A percentile compares a stretch with the other conserved stretches of the same genome.
phyloP scores from a whole-genome alignment of 2,888 invertebrate genomes.

The Amblyteles armatorius region DNA sequence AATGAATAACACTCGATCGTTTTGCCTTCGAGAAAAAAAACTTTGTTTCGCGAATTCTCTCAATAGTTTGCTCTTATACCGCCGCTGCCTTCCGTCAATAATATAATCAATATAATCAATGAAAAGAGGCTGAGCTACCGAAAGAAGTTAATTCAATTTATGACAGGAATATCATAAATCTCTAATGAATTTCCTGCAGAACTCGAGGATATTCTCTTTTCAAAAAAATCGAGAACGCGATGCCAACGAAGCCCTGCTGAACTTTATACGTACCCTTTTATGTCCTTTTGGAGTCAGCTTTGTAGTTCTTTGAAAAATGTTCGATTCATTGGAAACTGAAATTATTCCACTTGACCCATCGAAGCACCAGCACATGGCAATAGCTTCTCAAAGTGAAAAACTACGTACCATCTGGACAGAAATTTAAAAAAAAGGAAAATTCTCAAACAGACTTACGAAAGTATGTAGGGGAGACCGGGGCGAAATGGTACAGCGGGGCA shows the following conservation, averaged over 20 bases:
- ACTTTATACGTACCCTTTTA: background rate
- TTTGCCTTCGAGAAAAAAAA: slow-evolving; percentile 22
- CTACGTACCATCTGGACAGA: no score
- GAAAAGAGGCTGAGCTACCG: slow-evolving; percentile 8
- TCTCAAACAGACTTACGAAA: no score
- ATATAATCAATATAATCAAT: slow-evolving; percentile 44
- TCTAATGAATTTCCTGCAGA: slow-evolving; percentile 23
- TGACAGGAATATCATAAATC: slow-evolving; percentile 46
- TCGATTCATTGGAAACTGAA: background rate
- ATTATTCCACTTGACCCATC: no score
- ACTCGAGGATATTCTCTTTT: background rate
- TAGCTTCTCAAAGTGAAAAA: no score
- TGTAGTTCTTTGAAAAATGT: background rate
- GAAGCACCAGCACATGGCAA: no score
- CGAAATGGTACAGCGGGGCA: no score
- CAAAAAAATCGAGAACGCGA: background rate
- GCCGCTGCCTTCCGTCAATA: background rate
- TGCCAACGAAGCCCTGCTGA: background rate
- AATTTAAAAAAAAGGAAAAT: no score
- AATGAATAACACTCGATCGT: slow-evolving; percentile 51
- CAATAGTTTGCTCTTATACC: slow-evolving; percentile 2
- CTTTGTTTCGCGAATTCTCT: slow-evolving; percentile 46
- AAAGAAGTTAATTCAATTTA: slow-evolving; percentile 51
- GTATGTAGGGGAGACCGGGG: no score
- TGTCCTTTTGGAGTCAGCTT: background rate